Percentiles rank a stretch among this genome's conserved stretches.
These are phyloP conservation scores for Geotrypetes seraphini DNA, from an alignment of 2,797 vertebrate genomes.

Conservation along the genomic window DNA sequence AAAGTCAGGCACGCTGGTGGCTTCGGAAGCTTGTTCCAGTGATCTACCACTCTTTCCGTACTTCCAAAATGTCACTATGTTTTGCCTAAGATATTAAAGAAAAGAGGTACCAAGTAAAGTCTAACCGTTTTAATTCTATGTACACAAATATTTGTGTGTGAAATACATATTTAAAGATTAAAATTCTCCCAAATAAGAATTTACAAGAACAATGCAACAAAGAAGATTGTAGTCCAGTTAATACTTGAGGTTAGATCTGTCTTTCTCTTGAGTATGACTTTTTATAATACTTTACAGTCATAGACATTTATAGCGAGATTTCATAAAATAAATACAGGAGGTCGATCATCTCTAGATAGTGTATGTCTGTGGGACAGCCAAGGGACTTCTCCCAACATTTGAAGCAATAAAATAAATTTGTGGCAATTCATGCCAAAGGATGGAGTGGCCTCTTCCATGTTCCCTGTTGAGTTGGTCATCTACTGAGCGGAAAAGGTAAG, in stretches of 20 bases:
- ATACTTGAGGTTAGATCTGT: conserved; percentile 67
- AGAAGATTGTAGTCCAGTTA: conserved; percentile 55
- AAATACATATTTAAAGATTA: conserved; percentile 82
- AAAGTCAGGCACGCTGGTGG: no score
- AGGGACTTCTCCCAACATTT: conserved; percentile 44
- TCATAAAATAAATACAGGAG: conserved; percentile 97
- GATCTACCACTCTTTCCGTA: no score
- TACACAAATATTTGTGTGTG: conserved; percentile 98
- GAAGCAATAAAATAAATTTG: conserved; percentile 64
- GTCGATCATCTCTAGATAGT: conserved; percentile 61
- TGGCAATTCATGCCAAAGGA: conserved; percentile 61
- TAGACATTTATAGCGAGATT: conserved; percentile 73
- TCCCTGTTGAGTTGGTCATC: conserved; percentile 39
- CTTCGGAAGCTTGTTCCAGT: no score
- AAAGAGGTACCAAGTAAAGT: conserved; percentile 60
- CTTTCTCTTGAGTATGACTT: conserved; percentile 49
- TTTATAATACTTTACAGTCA: conserved; percentile 77
- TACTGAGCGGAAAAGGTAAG: conserved; percentile 37
- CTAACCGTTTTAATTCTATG: conserved; percentile 97
- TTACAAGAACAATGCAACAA: conserved; percentile 79
- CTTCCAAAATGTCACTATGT: not conserved
- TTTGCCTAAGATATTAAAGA: conserved; percentile 33
- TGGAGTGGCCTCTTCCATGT: conserved; percentile 23
- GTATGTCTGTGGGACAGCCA: conserved; percentile 47
- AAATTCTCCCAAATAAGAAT: conserved; percentile 78